Evolutionary conservation across 1,140 invertebrate genomes (phyloP), one percentile per base, ranked within the genome.

Genomic region (Gerris buenoi): DNA sequence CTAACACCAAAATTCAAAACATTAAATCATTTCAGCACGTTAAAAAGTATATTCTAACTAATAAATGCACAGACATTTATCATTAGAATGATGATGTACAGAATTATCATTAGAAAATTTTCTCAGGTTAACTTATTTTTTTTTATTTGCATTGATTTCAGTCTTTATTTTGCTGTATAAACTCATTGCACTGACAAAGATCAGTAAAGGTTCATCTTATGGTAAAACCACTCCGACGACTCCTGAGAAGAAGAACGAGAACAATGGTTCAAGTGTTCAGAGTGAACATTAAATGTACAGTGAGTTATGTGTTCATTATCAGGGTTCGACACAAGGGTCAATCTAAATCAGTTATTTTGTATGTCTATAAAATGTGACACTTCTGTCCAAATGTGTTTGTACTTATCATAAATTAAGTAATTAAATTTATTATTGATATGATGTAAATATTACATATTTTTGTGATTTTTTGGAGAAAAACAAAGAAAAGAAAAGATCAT

Each of bases 181-280:
- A 78, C 84, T 87, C 61, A 89, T 93, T 69, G 86, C 86, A 70
- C 86, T 88, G 82, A 89, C 90, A 0, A 86, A 91, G 76, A 90
- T 92, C 69, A 89, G 86, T 72, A 89, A 90, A 75, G 84, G 85
- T 58, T 92, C 90, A 15, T 87, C 85, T n/a, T 91, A 92, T 75
- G 90, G 90, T 27, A 76, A 78, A 58, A 77, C 71, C 27, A 70
- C 73, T 22, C 69, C 74, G 15, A 75, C 72, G 18, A 68, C 73
- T n/a, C 70, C 70, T 27, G 33, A 56, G 1, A 63, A 68, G 23
- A 64, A 66, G 28, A 14, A 66, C 14, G 56, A 27, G 13, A 68
- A 65, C 63, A 46, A 46, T 46, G 67, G 63, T 25, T 60, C 58
- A 15, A 60, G 5, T 25, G 58, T 60, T 3, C 58, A 10, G 5